Conservation (phyloP, 2,888 invertebrate species). For the Conus canariensis region DNA sequence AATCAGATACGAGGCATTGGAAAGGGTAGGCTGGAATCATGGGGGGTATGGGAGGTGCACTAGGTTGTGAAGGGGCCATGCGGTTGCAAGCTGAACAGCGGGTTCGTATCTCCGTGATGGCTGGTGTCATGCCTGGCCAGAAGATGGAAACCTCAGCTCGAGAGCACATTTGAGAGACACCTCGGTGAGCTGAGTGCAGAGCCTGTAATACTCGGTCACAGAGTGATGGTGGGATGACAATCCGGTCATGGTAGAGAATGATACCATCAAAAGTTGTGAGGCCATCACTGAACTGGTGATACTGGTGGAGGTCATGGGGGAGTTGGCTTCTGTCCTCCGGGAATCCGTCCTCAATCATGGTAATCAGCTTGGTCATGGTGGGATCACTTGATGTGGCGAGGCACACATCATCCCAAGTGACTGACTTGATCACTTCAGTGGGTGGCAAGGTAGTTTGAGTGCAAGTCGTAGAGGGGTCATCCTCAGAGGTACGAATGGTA, state of each 20-base stretch:
- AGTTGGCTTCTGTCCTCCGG: constrained; percentile 30
- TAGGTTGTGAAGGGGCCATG: constrained; percentile 58
- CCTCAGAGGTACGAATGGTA: neutral
- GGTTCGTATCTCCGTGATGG: constrained; percentile 20
- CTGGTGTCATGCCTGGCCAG: constrained; percentile 55
- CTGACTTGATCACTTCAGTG: constrained; percentile 1
- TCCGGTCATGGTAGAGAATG: constrained; percentile 57
- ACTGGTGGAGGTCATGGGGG: constrained; percentile 36
- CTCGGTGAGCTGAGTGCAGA: constrained; percentile 62
- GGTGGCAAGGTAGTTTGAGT: too few species aligned
- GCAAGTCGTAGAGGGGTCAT: neutral
- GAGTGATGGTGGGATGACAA: constrained; percentile 59
- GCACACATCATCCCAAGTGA: constrained; percentile 51
- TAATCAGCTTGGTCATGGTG: constrained; percentile 29
- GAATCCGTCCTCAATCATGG: constrained; percentile 43
- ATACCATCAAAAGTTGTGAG: constrained; percentile 51
- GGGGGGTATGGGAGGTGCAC: constrained; percentile 55
- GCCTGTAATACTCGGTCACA: constrained; percentile 47
- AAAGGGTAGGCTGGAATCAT: constrained; percentile 53
- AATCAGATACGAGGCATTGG: constrained; percentile 40
- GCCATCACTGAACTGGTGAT: constrained; percentile 42
- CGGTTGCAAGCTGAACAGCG: constrained; percentile 51
- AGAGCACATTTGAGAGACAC: constrained; percentile 55
- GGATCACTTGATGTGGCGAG: constrained; percentile 45
- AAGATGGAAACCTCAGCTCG: constrained; percentile 60